phyloP scores from a whole-genome alignment of 2,888 invertebrate species.

The Poecilobothrus nobilitatus region DNA sequence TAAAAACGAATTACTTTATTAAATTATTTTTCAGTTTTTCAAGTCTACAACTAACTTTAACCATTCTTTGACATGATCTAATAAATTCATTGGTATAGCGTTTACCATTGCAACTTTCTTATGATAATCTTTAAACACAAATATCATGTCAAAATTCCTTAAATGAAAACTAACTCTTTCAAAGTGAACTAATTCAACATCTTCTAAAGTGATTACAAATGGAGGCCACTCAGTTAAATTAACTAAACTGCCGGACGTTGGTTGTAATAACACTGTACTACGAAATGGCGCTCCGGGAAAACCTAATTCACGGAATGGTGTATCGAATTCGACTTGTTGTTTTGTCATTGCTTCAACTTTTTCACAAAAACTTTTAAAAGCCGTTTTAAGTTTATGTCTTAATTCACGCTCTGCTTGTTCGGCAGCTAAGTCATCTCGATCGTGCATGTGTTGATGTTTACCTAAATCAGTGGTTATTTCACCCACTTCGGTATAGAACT shows the following conservation, averaged over 20 bases:
- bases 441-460: slow-evolving; percentile 99
- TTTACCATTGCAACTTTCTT: slow-evolving; percentile 94
- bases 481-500: slow-evolving; percentile 99
- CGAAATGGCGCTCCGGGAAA: slow-evolving; percentile 97
- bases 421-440: slow-evolving; percentile 95
- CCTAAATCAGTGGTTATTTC: slow-evolving; percentile 99
- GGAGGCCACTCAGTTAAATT: slow-evolving; percentile 99
- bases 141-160: slow-evolving; percentile 99
- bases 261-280: slow-evolving; percentile 91
- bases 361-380: slow-evolving; percentile 98
- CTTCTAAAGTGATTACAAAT: slow-evolving; percentile 95
- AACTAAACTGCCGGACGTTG: slow-evolving; percentile 95
- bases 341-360: slow-evolving; percentile 93
- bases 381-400: slow-evolving; percentile 90
- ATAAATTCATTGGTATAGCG: slow-evolving; percentile 98
- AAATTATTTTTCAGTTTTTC: background rate
- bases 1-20: slow-evolving; percentile 36
- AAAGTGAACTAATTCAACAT: slow-evolving; percentile 96
- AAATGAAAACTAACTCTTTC: slow-evolving; percentile 97
- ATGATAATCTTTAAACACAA: slow-evolving; percentile 96
- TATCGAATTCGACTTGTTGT: slow-evolving; percentile 95
- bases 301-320: slow-evolving; percentile 95
- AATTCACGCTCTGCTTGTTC: slow-evolving; percentile 98
- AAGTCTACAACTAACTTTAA: slow-evolving; percentile 63
- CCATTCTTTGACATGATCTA: slow-evolving; percentile 99